These are phyloP conservation scores for Anser brachyrhynchus DNA, from an alignment of 2,113 vertebrate genomes.

Conservation along the genomic window DNA sequence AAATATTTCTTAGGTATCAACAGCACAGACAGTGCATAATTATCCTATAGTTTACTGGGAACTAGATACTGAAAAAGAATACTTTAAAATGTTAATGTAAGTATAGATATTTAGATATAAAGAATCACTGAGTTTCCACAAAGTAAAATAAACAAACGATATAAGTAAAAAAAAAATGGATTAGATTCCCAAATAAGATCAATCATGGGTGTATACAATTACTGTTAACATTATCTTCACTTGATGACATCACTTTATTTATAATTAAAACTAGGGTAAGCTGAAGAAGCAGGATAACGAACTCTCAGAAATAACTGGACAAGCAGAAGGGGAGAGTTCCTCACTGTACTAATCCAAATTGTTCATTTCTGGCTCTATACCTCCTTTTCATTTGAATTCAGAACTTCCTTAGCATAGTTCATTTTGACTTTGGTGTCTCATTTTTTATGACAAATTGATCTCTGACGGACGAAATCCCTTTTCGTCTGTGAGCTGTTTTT, in stretches of 20 bases:
- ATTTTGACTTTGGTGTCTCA: background rate
- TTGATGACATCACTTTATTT: background rate
- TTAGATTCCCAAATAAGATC: background rate
- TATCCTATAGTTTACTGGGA: background rate
- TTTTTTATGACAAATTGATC: constrained; percentile 46
- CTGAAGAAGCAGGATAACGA: background rate
- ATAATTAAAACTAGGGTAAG: background rate
- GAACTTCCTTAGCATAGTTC: constrained; percentile 6
- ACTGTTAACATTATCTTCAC: background rate
- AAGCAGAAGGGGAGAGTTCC: background rate
- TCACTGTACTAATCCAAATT: background rate
- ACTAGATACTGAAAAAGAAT: background rate
- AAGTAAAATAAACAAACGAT: background rate
- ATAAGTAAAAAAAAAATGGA: background rate
- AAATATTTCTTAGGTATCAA: background rate
- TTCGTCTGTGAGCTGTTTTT: constrained; percentile 55
- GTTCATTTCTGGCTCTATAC: background rate
- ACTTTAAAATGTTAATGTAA: background rate
- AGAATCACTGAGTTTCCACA: background rate
- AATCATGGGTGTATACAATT: background rate
- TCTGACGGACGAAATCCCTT: constrained; percentile 3
- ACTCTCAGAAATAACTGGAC: background rate
- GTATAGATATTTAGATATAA: background rate
- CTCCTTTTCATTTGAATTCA: constrained; percentile 20
- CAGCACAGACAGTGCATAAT: background rate